Conservation (phyloP, 2,113 vertebrate genomes). For the Periophthalmodon schlosseri region DNA sequence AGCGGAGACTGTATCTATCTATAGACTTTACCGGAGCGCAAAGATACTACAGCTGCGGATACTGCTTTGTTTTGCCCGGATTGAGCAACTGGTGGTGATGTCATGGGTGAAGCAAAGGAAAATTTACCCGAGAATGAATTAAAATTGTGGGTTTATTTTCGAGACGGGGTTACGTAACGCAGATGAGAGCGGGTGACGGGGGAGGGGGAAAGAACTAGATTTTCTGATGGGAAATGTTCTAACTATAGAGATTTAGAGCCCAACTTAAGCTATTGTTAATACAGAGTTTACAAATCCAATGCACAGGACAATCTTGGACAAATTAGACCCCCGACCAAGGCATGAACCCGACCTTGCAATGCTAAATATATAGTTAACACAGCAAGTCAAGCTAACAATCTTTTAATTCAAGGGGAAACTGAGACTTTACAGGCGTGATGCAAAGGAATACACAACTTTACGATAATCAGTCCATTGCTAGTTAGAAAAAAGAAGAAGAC, state of each 20-base stretch:
- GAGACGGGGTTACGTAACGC: neutral
- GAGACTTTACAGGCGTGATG: no score
- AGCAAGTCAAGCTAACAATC: no score
- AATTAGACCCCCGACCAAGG: neutral
- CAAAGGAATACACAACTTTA: no score
- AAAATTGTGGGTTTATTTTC: neutral
- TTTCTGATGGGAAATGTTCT: neutral
- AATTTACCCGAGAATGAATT: slow-evolving; percentile 9
- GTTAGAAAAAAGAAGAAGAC: no score
- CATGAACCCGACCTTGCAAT: neutral
- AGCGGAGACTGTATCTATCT: slow-evolving; percentile 15
- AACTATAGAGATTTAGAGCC: neutral
- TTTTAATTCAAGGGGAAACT: no score
- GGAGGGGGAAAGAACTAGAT: neutral
- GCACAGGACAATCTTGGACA: neutral
- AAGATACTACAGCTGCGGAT: slow-evolving; percentile 27
- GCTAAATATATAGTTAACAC: no score
- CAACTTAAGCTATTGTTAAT: neutral
- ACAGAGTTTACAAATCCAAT: neutral
- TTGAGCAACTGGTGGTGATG: slow-evolving; percentile 20
- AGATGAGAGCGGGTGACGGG: neutral
- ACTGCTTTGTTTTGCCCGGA: slow-evolving; percentile 32
- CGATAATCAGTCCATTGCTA: no score
- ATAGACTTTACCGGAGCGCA: slow-evolving; percentile 25
- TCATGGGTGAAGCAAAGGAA: slow-evolving; percentile 16